Evolutionary conservation across 2,888 invertebrate species (phyloP), one percentile per base, ranked within the genome.

Genomic region (Sturmia bella): DNA sequence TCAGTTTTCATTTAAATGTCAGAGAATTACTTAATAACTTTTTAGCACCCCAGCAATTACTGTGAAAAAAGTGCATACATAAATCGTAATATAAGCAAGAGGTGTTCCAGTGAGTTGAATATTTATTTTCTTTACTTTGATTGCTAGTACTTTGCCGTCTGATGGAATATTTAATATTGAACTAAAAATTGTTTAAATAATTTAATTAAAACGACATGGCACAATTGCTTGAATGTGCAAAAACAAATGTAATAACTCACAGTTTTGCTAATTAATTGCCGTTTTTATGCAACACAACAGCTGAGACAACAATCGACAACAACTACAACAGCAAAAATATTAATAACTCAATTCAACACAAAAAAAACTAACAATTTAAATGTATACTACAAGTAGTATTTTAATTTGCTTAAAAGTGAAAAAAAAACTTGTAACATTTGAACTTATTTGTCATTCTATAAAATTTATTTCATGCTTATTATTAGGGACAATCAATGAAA

Each of bases 361-460:
- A n/a, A 41, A 72, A 72, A 59, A 27, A 13, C 13, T 37, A 50
- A 11, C 43, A 61, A 73, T 52, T 73, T 52, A 17, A 73, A 32
- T 63, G 21, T 45, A 63, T 19, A 45, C 6, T 39, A 19, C 27
- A 59, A 17, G 11, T 9, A 61, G 17, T 13, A 21, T 45, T 21
- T 43, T 17, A 54, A 54, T 37, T 63, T 56, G 41, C 15, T 24
- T 11, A 56, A 45, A 13, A 43, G n/a, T n/a, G 13, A 37, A 43
- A 4, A 64, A 64, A 73, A 45, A 56, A n/a, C 15, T 3, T 41
- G 21, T 21, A 54, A 12, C 56, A 66, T 54, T 66, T 64, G 74
- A 74, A 66, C 64, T 45, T 74, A 56, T 48, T 74, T 17, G 9
- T 19, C 32, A 73, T 45, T 64, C 15, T n/a, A 17, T 21, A 54